phyloP scores from a whole-genome alignment of 2,888 invertebrate genomes.

The Lycia hirtaria region DNA sequence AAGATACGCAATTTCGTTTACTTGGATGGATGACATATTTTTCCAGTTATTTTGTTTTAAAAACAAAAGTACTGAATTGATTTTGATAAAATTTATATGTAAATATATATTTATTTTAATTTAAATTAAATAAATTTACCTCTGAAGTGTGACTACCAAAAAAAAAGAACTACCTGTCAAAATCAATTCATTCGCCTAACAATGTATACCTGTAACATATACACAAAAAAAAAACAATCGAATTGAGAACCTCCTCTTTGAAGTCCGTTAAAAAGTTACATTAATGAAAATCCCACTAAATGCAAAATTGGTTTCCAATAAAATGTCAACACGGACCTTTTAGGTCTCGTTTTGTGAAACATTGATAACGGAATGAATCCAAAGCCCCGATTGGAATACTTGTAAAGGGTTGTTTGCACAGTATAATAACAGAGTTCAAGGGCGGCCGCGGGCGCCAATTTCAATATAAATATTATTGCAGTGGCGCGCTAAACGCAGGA shows the following conservation, averaged over 20 bases:
- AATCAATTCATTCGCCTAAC: too few species aligned
- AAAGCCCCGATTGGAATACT: slow-evolving; percentile 51
- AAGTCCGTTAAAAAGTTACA: neutral
- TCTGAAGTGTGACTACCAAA: too few species aligned
- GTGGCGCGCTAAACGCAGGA: slow-evolving; percentile 75
- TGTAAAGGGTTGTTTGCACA: slow-evolving; percentile 69
- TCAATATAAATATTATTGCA: slow-evolving; percentile 83
- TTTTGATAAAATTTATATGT: too few species aligned
- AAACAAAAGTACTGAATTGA: too few species aligned
- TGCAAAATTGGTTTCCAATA: slow-evolving; percentile 17
- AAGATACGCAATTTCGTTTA: too few species aligned
- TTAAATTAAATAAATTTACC: too few species aligned
- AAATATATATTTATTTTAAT: too few species aligned
- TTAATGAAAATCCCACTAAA: slow-evolving; percentile 4
- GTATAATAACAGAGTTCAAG: slow-evolving; percentile 78
- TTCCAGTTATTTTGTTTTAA: too few species aligned
- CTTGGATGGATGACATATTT: too few species aligned
- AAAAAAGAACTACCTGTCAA: too few species aligned
- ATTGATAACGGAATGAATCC: slow-evolving; percentile 58
- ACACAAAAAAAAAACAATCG: too few species aligned
- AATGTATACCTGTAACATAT: too few species aligned
- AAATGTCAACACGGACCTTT: slow-evolving; percentile 52
- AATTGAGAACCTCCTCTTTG: neutral
- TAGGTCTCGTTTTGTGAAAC: slow-evolving; percentile 59
- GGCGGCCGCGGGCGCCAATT: slow-evolving; percentile 67